Evolutionary conservation across 1,140 invertebrate genomes (phyloP), one percentile per base, ranked within the genome.

Genomic region (Stenopsyche tienmushanensis): DNA sequence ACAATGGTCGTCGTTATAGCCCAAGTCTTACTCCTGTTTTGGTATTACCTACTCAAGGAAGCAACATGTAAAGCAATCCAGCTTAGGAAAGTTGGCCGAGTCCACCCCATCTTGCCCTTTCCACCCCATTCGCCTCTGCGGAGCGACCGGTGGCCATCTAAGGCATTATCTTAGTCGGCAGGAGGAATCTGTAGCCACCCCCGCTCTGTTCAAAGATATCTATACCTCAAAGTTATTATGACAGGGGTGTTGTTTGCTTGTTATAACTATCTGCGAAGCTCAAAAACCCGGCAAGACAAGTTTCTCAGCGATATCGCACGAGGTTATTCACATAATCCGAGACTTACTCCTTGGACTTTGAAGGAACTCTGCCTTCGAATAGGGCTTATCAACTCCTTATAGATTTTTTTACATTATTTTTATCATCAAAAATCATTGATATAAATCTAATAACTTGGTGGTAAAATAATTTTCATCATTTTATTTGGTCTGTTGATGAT

Each of bases 171-270:
- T 29, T 13, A 34, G 29, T n/a, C 49, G 62, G 24, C 23, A 17
- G 17, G 45, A 54, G 49, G 62, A 63, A 53, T 54, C 52, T 63
- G 49, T 26, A 34, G 18, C 44, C 15, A 9, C 15, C 13, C 58
- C 21, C 17, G 8, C 62, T 41, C 53, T 62, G 58, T 62, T 62
- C 67, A 65, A 53, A 70, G 69, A 66, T 70, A 70, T 70, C 69
- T 66, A 70, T 70, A 70, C 62, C 69, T 70, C 69, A 70, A 70
- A 70, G 65, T 70, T 70, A 70, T 70, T 67, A 70, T 70, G 69
- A 70, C 69, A 70, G 65, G 69, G 69, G 69, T 65, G 42, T 58
- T 70, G 69, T 70, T 70, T 70, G 65, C 52, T 65, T 57, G 68
- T 70, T 70, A 66, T 70, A 66, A 64, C 69, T 70, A 70, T 62